Base-by-base conservation (phyloP, 2,113 vertebrate genomes). In the Illadopsis cleaveri region DNA sequence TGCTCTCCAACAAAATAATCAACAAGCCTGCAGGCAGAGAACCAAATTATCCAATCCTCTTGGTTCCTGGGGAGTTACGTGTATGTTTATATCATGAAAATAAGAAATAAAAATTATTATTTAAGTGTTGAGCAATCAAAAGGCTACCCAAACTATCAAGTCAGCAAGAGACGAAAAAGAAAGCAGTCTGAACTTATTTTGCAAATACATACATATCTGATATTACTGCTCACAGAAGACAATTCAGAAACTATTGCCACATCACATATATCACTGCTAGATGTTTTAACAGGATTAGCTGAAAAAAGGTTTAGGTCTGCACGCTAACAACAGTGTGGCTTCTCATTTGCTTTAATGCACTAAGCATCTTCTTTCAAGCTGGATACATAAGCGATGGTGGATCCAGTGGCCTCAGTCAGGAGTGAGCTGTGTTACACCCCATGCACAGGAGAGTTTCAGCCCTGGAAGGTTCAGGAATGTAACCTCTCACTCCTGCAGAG, bases 361-460 rank as follows among this genome's bases (percentile, higher is more conserved):
- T 73, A 69, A 54, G 6, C 14, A 28, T 56, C 64, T 77, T 57
- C 18, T n/a, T 87, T 77, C 28, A 35, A 60, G 30, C 5, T 25
- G 35, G 37, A 35, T 53, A 25, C 1, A 3, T 11, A 13, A 1
- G 1, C 21, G 23, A 38, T 22, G 15, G 23, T 10, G 19, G 35
- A 60, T 56, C 6, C 40, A 54, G 30, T 11, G 6, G 30, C 16
- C 27, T 72, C 53, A 71, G 44, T 58, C 22, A 54, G 30, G 15
- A 37, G 6, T 15, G 4, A 82, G 48, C 21, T 66, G 35, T 1
- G 0, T 58, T 54, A 33, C 4, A 10, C 10, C 27, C 10, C 40
- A 12, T 10, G 15, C 13, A 33, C 23, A 42, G 44, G 15, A 38
- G 21, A 38, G 10, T 30, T 14, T 47, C 42, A 78, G 42, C 42